These are phyloP conservation scores for Cichlasoma orientale DNA, from an alignment of 2,797 vertebrate genomes.

Conservation along the genomic window DNA sequence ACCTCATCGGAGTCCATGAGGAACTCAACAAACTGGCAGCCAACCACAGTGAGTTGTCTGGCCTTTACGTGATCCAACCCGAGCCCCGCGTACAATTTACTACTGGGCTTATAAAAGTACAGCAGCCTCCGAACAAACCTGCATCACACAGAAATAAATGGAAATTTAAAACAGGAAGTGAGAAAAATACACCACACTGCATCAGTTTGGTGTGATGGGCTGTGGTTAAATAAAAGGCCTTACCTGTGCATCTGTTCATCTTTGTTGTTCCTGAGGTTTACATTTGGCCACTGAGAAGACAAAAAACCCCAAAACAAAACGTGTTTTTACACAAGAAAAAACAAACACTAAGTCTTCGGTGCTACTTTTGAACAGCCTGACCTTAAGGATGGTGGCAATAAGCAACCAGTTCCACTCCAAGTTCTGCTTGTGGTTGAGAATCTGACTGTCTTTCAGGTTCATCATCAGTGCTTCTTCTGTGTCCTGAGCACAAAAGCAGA, in stretches of 20 bases:
- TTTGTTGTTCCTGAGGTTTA: constrained; percentile 97
- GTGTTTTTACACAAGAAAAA: neutral
- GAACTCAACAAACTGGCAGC: constrained; percentile 97
- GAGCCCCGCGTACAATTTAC: constrained; percentile 92
- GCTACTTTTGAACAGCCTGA: constrained; percentile 53
- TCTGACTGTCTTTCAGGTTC: constrained; percentile 95
- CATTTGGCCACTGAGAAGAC: constrained; percentile 90
- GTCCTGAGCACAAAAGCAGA: constrained; percentile 81
- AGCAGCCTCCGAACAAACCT: constrained; percentile 97
- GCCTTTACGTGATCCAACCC: constrained; percentile 92
- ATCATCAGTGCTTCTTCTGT: constrained; percentile 94
- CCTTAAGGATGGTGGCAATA: constrained; percentile 97
- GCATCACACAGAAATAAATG: constrained; percentile 18
- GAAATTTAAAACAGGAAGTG: neutral
- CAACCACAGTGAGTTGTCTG: constrained; percentile 96
- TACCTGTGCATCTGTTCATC: constrained; percentile 99
- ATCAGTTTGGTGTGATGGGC: neutral
- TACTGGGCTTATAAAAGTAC: constrained; percentile 98
- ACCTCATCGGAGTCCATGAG: constrained; percentile 98
- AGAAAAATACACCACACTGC: neutral
- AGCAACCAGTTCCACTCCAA: constrained; percentile 99
- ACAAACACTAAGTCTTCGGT: neutral
- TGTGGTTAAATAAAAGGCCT: constrained; percentile 7
- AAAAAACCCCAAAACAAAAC: constrained; percentile 5
- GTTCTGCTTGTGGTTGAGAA: constrained; percentile 98